Percentiles rank a stretch among this genome's conserved stretches.
These are phyloP conservation scores for Erannis defoliaria DNA, from an alignment of 2,888 invertebrate species.

Conservation along the genomic window DNA sequence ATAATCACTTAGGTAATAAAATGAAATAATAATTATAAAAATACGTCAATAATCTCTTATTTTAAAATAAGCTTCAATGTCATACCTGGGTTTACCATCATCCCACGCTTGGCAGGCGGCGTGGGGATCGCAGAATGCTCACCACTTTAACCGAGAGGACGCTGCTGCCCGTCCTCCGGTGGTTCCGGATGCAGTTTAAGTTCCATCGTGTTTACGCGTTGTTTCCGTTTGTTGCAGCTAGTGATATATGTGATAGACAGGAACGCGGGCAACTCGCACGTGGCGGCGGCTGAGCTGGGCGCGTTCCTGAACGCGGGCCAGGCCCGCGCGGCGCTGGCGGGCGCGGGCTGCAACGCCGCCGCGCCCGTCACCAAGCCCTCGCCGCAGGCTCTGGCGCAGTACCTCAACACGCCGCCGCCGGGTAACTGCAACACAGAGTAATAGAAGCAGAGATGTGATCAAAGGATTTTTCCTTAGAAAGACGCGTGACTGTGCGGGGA, in stretches of 20 bases:
- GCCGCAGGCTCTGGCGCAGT: slow-evolving; percentile 93
- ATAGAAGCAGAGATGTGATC: not conserved
- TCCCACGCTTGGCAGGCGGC: too few relatives aligned
- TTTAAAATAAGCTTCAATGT: too few relatives aligned
- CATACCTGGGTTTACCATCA: too few relatives aligned
- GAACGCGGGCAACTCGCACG: slow-evolving; percentile 88
- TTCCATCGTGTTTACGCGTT: not conserved
- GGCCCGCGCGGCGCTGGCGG: slow-evolving; percentile 90
- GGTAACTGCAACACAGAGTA: slow-evolving; percentile 68
- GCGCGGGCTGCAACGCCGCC: slow-evolving; percentile 90
- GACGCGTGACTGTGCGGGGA: too few relatives aligned
- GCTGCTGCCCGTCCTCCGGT: too few relatives aligned
- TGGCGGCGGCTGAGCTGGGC: slow-evolving; percentile 91
- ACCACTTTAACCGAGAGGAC: too few relatives aligned
- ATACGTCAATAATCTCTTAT: too few relatives aligned
- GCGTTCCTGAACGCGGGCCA: slow-evolving; percentile 90
- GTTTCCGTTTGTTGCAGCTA: slow-evolving; percentile 62
- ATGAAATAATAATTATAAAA: too few relatives aligned
- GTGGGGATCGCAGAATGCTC: too few relatives aligned
- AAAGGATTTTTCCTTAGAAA: too few relatives aligned
- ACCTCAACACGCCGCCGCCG: slow-evolving; percentile 95
- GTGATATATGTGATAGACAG: slow-evolving; percentile 76
- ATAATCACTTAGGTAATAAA: too few relatives aligned
- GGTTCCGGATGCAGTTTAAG: too few relatives aligned
- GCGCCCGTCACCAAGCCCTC: slow-evolving; percentile 92